Conservation (phyloP, 2,113 vertebrate species). For the Gallinago media region DNA sequence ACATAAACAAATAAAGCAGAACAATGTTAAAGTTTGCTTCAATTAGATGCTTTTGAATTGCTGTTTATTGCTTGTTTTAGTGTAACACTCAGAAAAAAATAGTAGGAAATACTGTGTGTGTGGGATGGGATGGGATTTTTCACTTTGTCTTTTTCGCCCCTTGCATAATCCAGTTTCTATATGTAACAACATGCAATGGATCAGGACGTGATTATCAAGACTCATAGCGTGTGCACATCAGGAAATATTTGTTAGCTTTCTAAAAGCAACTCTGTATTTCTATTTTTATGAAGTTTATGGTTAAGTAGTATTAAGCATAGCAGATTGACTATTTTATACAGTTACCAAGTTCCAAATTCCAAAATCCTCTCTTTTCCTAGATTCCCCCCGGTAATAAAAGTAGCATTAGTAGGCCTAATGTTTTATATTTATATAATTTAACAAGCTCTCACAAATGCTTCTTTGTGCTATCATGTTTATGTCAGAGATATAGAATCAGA, state of each 20-base stretch:
- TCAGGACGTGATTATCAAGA: conserved; percentile 53
- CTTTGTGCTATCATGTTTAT: background rate
- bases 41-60: background rate
- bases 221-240: conserved; percentile 12
- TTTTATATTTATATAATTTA: background rate
- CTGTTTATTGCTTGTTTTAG: background rate
- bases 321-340: background rate
- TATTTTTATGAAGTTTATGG: conserved; percentile 6
- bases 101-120: background rate
- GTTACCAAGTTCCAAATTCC: background rate
- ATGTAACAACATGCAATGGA: conserved; percentile 47
- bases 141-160: background rate
- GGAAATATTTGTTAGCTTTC: conserved; percentile 32
- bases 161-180: conserved; percentile 36
- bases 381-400: background rate
- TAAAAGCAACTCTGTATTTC: conserved; percentile 6
- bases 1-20: background rate
- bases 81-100: background rate
- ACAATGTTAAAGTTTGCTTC: background rate
- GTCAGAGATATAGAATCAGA: background rate
- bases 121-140: background rate
- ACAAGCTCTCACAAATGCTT: background rate
- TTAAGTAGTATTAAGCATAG: conserved; percentile 26
- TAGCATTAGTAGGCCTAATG: background rate
- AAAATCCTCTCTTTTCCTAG: background rate